Percentiles rank a stretch among this genome's conserved stretches.
phyloP scores from a whole-genome alignment of 2,888 invertebrate genomes.

The Pycnomerus fuliginosus region DNA sequence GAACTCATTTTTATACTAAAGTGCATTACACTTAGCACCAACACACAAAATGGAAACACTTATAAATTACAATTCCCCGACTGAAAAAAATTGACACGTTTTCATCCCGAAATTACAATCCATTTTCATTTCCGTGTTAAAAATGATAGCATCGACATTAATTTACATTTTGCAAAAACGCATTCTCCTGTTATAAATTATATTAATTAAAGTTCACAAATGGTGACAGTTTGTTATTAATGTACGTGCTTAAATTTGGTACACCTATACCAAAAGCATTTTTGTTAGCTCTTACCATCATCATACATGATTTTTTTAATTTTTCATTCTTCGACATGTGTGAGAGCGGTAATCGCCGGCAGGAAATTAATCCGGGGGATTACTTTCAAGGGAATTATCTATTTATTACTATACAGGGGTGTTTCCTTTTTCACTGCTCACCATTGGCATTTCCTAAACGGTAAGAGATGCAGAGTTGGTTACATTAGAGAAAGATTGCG shows the following conservation, averaged over 20 bases:
- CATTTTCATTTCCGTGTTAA: slow-evolving; percentile 46
- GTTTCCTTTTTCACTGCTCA: too few relatives aligned
- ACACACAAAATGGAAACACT: slow-evolving; percentile 15
- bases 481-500: too few relatives aligned
- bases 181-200: slow-evolving; percentile 35
- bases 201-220: slow-evolving; percentile 42
- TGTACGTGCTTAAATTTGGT: slow-evolving; percentile 47
- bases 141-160: slow-evolving; percentile 31
- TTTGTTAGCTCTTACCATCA: slow-evolving; percentile 46
- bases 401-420: too few relatives aligned
- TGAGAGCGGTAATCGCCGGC: too few relatives aligned
- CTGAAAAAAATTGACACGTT: slow-evolving; percentile 13
- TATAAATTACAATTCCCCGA: slow-evolving; percentile 16
- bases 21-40: slow-evolving; percentile 14
- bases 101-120: slow-evolving; percentile 34
- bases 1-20: slow-evolving; percentile 17
- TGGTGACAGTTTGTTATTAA: slow-evolving; percentile 45
- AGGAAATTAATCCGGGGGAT: slow-evolving; percentile 13
- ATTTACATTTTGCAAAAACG: slow-evolving; percentile 8
- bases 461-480: too few relatives aligned
- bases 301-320: slow-evolving; percentile 44
- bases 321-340: too few relatives aligned
- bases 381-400: too few relatives aligned
- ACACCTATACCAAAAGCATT: slow-evolving; percentile 53
- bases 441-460: too few relatives aligned